Base-by-base conservation (phyloP, 2,888 invertebrate genomes). In the Mycalesis mineus region DNA sequence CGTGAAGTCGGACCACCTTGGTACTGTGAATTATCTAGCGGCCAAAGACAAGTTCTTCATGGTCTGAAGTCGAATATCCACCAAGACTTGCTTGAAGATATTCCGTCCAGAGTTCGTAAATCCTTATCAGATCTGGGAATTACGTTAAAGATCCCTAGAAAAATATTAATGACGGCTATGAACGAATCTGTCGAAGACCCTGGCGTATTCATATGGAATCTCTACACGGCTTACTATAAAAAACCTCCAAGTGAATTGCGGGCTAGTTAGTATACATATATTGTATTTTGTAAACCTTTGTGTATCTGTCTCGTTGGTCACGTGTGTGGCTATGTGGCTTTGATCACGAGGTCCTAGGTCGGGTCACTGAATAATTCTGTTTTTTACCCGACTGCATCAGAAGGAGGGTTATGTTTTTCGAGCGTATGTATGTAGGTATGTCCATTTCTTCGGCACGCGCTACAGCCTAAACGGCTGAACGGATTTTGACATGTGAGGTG, bases 151-250 rank as follows among this genome's bases (percentile, higher is more conserved):
- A 67, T 86, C 55, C 69, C 78, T 2, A 80, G 64, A 45, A 47
- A 61, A 2, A 49, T 76, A 13, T 66, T 90, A 22, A 75, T 88
- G 78, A 59, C 72, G 1, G 78, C 84, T 1, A 84, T 89, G 84
- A 59, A 50, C 0, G 68, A 72, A 2, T 78, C 79, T 1, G 47
- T 72, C 9, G 76, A 78, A 50, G 87, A 89, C 42, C 77, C 88
- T 1, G 88, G 87, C 1, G 68, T 86, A n/a, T 90, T 90, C 66
- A 78, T 90, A 56, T 88, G 88, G 87, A 77, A 77, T 65, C 72
- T 90, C 0, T 89, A 85, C 55, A 71, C 73, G 13, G 70, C 72
- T 7, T 60, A 80, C 58, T 88, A 83, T 67, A 82, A 84, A 57
- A 69, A 58, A 41, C 65, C 83, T 8, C 88, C 89, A 0, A 83